phyloP scores from a whole-genome alignment of 2,888 invertebrate species.

The Phaedon cochleariae region DNA sequence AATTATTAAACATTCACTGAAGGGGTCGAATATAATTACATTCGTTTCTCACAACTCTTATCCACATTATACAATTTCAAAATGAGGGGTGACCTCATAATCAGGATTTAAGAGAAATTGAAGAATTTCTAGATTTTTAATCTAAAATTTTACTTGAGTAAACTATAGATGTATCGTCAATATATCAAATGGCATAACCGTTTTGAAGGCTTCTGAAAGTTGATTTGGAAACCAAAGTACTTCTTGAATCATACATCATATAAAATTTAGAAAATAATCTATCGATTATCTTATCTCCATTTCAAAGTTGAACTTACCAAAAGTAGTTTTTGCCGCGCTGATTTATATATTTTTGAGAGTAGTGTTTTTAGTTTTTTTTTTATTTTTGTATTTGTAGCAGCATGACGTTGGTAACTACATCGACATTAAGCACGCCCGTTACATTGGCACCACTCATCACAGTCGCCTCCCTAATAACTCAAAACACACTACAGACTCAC shows the following conservation, averaged over 20 bases:
- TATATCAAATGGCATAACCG: no score
- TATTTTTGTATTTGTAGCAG: constrained; percentile 59
- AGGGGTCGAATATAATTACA: no score
- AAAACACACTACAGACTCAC: constrained; percentile 32
- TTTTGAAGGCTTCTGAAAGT: not conserved
- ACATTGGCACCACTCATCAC: constrained; percentile 54
- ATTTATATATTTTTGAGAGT: constrained; percentile 21
- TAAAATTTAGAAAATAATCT: no score
- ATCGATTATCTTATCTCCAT: constrained; percentile 1
- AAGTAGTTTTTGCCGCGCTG: constrained; percentile 5
- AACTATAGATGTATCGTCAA: no score
- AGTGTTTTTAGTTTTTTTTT: constrained; percentile 47
- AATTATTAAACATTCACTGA: no score
- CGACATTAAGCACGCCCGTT: constrained; percentile 44
- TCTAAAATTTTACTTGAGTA: no score
- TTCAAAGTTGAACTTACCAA: constrained; percentile 9
- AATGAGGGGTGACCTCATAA: no score
- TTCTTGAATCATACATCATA: no score
- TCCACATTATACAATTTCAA: no score
- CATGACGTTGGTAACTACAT: constrained; percentile 53
- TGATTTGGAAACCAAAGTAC: not conserved
- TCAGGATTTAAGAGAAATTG: no score
- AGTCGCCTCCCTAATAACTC: constrained; percentile 32
- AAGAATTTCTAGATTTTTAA: no score
- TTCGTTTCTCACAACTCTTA: no score